Evolutionary conservation across 2,113 vertebrate genomes (phyloP).

Genomic region (Charadrius vociferus): DNA sequence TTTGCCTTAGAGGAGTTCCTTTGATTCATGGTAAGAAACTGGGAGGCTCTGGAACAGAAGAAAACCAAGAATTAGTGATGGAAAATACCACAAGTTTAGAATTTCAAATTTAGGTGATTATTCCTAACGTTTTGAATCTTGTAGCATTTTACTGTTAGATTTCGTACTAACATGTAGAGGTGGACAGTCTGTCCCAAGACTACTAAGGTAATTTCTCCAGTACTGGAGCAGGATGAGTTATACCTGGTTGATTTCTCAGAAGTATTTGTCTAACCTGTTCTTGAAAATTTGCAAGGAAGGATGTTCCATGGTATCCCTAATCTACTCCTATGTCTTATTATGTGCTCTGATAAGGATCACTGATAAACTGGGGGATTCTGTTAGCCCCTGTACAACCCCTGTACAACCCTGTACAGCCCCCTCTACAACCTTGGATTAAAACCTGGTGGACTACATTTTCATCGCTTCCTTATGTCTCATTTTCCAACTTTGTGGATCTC

Average conservation of each 20-base stretch:
- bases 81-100: constrained; percentile 18
- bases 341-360: not conserved
- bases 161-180: not conserved
- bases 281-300: not conserved
- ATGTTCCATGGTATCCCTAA: not conserved
- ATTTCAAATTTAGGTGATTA: not conserved
- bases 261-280: not conserved
- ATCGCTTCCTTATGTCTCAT: not conserved
- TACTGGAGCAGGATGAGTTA: not conserved
- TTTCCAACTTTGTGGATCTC: not conserved
- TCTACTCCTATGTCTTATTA: not conserved
- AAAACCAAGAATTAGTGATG: constrained; percentile 13
- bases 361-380: not conserved
- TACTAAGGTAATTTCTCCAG: not conserved
- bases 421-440: not conserved
- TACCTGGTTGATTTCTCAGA: not conserved
- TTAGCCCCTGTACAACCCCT: too few relatives aligned
- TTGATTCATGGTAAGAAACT: constrained; percentile 27
- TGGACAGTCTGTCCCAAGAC: not conserved
- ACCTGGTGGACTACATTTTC: not conserved
- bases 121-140: constrained; percentile 1
- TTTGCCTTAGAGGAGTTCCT: constrained; percentile 39
- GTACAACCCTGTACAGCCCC: too few relatives aligned
- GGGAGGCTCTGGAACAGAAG: not conserved
- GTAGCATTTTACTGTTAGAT: not conserved